Percentiles rank a stretch among this genome's conserved stretches.
Conservation (phyloP, 1,140 invertebrate species). For the Stenopsyche tienmushanensis region DNA sequence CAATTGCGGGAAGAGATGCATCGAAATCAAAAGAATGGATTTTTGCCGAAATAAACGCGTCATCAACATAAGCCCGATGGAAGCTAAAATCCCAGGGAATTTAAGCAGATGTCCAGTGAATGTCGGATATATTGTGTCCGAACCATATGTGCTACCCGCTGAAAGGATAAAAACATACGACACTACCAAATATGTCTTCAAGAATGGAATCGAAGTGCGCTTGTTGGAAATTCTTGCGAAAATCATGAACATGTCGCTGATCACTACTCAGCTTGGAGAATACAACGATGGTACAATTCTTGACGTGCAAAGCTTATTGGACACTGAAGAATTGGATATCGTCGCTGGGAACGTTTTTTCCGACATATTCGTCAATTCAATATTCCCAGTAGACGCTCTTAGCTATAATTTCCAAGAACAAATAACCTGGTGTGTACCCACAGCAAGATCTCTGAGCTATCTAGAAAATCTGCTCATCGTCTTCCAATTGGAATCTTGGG, state of each 20-base stretch:
- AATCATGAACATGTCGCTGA: not conserved
- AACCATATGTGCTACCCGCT: conserved; percentile 20
- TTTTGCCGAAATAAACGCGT: not conserved
- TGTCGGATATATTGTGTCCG: conserved; percentile 6
- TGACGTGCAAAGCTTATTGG: not conserved
- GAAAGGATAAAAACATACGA: not conserved
- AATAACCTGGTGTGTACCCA: conserved; percentile 21
- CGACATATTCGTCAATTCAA: not conserved
- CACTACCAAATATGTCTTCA: not conserved
- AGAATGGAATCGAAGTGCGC: conserved; percentile 21
- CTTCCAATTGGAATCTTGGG: conserved; percentile 21
- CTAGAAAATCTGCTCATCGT: conserved; percentile 13
- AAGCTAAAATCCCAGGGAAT: conserved; percentile 7
- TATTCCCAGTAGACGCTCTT: not conserved
- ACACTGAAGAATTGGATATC: conserved; percentile 25
- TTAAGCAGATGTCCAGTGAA: conserved; percentile 21
- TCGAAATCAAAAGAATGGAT: conserved; percentile 11
- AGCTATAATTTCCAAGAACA: conserved; percentile 28
- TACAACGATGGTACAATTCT: not conserved
- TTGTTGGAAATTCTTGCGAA: conserved; percentile 10
- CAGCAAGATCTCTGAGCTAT: conserved; percentile 9
- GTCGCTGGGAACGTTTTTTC: conserved; percentile 28
- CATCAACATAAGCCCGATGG: not conserved
- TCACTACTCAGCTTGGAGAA: not conserved
- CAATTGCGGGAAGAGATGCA: conserved; percentile 9